A percentile compares a stretch with the other conserved stretches of the same genome.
Conservation (phyloP, 2,797 vertebrate genomes). For the Girardinus metallicus region DNA sequence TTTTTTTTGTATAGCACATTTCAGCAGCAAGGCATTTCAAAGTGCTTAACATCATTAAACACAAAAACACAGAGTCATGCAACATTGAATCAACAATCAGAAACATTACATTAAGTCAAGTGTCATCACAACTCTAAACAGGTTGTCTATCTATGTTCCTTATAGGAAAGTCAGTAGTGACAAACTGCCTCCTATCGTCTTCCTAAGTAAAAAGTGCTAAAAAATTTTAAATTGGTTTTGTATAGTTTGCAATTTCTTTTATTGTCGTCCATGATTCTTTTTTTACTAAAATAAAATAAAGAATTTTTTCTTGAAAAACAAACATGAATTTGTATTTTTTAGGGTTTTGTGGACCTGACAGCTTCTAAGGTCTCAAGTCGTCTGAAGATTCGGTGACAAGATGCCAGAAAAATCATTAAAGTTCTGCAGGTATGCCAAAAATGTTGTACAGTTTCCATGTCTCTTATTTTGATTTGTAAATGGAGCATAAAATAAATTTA, state of each 20-base stretch:
- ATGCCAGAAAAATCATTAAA: constrained; percentile 49
- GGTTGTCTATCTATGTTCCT: no score
- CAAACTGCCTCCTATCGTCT: background rate
- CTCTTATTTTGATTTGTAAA: background rate
- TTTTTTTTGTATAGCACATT: no score
- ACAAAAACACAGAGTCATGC: no score
- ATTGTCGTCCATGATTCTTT: no score
- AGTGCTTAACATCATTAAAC: no score
- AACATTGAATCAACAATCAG: no score
- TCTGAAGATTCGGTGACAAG: constrained; percentile 54
- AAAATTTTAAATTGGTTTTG: background rate
- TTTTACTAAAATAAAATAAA: no score
- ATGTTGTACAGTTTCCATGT: background rate
- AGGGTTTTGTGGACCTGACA: constrained; percentile 43
- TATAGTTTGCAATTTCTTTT: background rate
- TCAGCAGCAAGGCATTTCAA: no score
- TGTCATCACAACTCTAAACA: no score
- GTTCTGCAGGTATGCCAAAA: constrained; percentile 56
- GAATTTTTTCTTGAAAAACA: constrained; percentile 3
- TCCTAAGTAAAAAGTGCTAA: no score
- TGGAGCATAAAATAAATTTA: background rate
- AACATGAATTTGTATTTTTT: constrained; percentile 36
- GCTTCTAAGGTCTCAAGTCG: constrained; percentile 25
- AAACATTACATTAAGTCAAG: no score
- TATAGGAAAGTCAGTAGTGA: background rate